Evolutionary conservation across 2,113 vertebrate species (phyloP).

Genomic region (Telmatochromis brichardi): DNA sequence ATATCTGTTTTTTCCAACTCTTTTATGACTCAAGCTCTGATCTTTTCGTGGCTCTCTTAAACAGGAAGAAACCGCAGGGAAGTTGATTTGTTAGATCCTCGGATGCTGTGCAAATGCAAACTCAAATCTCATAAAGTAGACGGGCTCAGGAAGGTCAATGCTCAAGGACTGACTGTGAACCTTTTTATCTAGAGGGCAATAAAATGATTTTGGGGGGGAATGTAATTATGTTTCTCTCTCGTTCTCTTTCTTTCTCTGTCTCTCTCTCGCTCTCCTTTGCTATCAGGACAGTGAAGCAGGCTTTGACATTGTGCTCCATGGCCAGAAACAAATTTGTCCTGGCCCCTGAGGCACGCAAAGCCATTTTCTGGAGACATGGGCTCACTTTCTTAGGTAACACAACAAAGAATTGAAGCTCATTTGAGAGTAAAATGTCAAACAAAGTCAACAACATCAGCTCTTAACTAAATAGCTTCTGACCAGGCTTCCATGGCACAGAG

Average conservation of each 20-base stretch:
- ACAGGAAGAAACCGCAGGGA: slow-evolving; percentile 6
- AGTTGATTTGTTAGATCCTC: neutral
- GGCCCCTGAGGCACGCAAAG: neutral
- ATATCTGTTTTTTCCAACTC: slow-evolving; percentile 39
- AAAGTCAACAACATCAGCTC: slow-evolving; percentile 22
- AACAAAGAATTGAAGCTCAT: slow-evolving; percentile 29
- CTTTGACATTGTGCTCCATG: slow-evolving; percentile 3
- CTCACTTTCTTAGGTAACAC: slow-evolving; percentile 16
- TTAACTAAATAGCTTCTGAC: slow-evolving; percentile 10
- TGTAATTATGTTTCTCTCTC: neutral
- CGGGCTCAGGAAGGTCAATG: neutral
- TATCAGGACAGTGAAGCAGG: neutral
- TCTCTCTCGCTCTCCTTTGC: neutral
- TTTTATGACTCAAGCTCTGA: slow-evolving; percentile 45
- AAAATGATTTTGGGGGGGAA: neutral
- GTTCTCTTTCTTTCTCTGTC: neutral
- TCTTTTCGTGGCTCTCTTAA: slow-evolving; percentile 21
- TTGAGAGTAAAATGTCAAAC: slow-evolving; percentile 41
- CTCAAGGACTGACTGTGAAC: neutral
- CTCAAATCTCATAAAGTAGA: neutral
- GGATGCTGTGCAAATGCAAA: neutral
- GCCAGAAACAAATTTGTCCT: slow-evolving; percentile 7
- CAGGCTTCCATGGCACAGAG: neutral
- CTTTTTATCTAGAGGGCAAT: neutral
- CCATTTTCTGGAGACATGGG: slow-evolving; percentile 21